Conservation (phyloP, 2,797 vertebrate genomes). For the Pelodytes ibericus region DNA sequence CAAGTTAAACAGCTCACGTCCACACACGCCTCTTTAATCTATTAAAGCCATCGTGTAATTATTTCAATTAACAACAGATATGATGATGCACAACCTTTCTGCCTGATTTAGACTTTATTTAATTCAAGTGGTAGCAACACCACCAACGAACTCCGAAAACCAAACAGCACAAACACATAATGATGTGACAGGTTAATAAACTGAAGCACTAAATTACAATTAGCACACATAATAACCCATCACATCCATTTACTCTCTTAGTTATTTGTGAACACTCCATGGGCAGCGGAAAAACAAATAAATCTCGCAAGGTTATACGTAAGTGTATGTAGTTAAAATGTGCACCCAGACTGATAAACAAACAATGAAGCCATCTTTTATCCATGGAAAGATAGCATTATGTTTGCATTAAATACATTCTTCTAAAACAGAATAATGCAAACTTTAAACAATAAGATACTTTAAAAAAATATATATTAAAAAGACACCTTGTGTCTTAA, state of each 20-base stretch:
- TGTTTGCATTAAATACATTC: too few species aligned
- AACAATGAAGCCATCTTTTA: too few species aligned
- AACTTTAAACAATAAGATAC: too few species aligned
- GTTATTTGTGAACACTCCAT: neutral
- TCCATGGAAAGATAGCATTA: too few species aligned
- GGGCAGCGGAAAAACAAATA: too few species aligned
- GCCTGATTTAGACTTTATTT: neutral
- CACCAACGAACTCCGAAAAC: neutral
- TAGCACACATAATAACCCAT: conserved; percentile 24
- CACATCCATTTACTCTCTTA: conserved; percentile 13
- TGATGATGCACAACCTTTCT: conserved; percentile 6
- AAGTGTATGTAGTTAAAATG: too few species aligned
- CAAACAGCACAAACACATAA: conserved; percentile 11
- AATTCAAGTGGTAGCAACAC: neutral
- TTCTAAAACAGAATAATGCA: too few species aligned
- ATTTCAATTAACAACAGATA: neutral
- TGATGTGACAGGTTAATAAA: conserved; percentile 36
- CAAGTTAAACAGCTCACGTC: neutral
- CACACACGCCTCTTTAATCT: neutral
- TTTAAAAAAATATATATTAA: too few species aligned
- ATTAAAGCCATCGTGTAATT: conserved; percentile 1
- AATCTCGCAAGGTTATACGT: too few species aligned
- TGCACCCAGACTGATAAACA: too few species aligned
- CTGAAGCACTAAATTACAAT: conserved; percentile 28
- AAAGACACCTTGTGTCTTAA: too few species aligned